A percentile compares a stretch with the other conserved stretches of the same genome.
These are phyloP conservation scores for Pollimyrus isidori DNA, from an alignment of 2,113 vertebrate species.

Conservation along the genomic window DNA sequence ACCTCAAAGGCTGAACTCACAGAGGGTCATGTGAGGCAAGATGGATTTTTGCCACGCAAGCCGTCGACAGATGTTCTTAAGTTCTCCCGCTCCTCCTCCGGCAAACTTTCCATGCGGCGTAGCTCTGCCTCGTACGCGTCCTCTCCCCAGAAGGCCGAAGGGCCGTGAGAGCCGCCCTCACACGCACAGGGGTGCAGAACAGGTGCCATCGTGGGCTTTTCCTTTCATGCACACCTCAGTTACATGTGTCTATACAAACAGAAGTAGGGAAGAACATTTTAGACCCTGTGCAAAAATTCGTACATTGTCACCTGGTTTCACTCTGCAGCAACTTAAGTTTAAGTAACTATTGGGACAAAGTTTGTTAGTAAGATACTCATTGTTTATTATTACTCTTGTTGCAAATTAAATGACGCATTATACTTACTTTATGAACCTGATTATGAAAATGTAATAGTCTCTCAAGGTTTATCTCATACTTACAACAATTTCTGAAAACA, in stretches of 20 bases:
- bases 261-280: background rate
- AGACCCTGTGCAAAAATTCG: background rate
- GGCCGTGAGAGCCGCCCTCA: background rate
- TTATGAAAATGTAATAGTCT: background rate
- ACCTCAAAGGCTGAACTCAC: slow-evolving; percentile 62
- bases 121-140: slow-evolving; percentile 31
- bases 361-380: background rate
- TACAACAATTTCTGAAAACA: background rate
- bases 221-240: background rate
- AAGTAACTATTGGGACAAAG: background rate
- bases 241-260: background rate
- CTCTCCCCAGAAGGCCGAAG: background rate
- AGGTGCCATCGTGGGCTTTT: background rate
- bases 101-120: slow-evolving; percentile 40
- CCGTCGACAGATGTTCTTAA: slow-evolving; percentile 50
- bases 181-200: background rate
- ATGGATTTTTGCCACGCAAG: slow-evolving; percentile 59
- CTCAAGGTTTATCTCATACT: background rate
- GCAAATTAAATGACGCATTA: background rate
- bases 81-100: slow-evolving; percentile 29
- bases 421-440: background rate
- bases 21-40: slow-evolving; percentile 68
- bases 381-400: background rate
- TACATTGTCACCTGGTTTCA: background rate
- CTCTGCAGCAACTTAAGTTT: background rate